A percentile compares a stretch with the other conserved stretches of the same genome.
Conservation (phyloP, 2,797 vertebrate species). For the Lindbergichthys nudifrons region DNA sequence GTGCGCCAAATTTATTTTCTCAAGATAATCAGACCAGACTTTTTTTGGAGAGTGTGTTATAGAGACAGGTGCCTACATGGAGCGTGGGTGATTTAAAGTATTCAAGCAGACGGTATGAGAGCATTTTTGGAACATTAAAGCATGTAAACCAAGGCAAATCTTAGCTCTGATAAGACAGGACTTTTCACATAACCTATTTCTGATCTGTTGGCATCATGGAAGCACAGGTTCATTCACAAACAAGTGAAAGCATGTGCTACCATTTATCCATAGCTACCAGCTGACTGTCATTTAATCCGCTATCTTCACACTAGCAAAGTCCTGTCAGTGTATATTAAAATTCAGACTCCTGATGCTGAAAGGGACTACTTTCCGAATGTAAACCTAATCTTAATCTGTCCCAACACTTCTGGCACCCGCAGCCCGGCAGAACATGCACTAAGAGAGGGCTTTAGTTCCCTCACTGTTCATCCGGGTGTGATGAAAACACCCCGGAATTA, state of each 20-base stretch:
- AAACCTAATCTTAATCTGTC: slow-evolving; percentile 54
- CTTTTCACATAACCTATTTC: neutral
- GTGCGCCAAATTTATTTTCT: too few species aligned
- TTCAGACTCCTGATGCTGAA: slow-evolving; percentile 20
- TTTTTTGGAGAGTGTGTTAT: too few species aligned
- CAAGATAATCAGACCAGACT: too few species aligned
- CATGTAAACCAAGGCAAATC: too few species aligned
- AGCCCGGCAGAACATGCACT: slow-evolving; percentile 24
- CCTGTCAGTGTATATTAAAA: slow-evolving; percentile 37
- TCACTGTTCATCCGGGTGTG: slow-evolving; percentile 41
- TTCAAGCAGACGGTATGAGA: too few species aligned
- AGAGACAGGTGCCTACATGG: too few species aligned
- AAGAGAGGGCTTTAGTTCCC: slow-evolving; percentile 38
- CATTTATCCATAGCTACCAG: too few species aligned
- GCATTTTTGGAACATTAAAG: too few species aligned
- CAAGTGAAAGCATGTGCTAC: neutral
- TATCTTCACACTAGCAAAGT: slow-evolving; percentile 12
- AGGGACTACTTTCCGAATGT: slow-evolving; percentile 36
- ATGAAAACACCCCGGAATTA: slow-evolving; percentile 56
- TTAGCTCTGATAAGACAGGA: neutral
- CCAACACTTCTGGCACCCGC: slow-evolving; percentile 29
- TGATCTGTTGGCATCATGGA: neutral
- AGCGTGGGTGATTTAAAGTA: too few species aligned
- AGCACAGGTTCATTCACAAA: neutral
- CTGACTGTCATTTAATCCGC: slow-evolving; percentile 17